These are phyloP conservation scores for Gambelia wislizenii DNA, from an alignment of 2,797 vertebrate species.

Conservation along the genomic window DNA sequence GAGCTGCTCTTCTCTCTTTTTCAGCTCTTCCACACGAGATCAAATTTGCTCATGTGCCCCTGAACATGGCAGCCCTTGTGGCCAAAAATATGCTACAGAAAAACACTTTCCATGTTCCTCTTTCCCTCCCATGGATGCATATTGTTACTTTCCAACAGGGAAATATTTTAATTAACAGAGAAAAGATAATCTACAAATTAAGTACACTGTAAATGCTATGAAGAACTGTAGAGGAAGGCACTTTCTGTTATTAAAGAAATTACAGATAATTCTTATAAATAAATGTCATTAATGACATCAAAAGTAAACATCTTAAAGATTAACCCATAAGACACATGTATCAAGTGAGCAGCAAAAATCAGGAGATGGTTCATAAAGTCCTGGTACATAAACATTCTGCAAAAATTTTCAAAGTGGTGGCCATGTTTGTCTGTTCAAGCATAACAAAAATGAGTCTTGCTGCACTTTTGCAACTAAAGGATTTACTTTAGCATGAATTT, in stretches of 20 bases:
- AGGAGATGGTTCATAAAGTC: not conserved
- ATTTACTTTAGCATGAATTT: too few relatives aligned
- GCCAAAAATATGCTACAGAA: not conserved
- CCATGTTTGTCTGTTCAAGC: too few relatives aligned
- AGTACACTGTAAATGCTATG: not conserved
- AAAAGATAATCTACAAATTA: not conserved
- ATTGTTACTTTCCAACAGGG: not conserved
- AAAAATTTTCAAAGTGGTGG: too few relatives aligned
- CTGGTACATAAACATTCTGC: not conserved
- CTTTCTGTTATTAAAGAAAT: not conserved
- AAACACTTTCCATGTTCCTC: not conserved
- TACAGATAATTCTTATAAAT: not conserved
- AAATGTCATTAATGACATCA: not conserved
- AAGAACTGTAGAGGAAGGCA: not conserved
- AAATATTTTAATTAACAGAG: not conserved
- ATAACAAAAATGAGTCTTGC: too few relatives aligned
- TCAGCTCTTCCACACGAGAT: not conserved
- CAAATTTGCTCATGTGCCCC: not conserved
- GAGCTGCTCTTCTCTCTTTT: not conserved
- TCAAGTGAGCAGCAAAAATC: not conserved
- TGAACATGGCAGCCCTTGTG: not conserved
- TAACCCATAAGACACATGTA: not conserved
- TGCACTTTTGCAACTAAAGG: too few relatives aligned
- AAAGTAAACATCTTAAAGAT: not conserved
- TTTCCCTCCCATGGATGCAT: not conserved